These are phyloP conservation scores for Setipinna tenuifilis DNA, from an alignment of 2,797 vertebrate genomes.

Conservation along the genomic window DNA sequence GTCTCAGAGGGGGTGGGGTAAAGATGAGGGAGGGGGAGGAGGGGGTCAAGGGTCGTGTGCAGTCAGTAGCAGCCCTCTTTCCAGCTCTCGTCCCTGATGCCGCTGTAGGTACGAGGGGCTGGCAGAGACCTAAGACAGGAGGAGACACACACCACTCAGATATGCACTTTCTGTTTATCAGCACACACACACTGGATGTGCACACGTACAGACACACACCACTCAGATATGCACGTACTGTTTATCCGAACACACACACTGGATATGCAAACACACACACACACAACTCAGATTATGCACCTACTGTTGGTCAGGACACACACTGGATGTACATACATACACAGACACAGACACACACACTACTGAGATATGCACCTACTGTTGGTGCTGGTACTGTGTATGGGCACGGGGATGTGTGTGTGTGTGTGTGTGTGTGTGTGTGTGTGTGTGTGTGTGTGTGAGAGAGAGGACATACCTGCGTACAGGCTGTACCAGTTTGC, in stretches of 20 bases:
- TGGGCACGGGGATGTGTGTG: not conserved
- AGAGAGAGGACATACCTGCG: constrained; percentile 80
- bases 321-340: too few relatives aligned
- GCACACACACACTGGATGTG: not conserved
- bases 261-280: not conserved
- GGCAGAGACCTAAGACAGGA: constrained; percentile 84
- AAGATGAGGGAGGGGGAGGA: not conserved
- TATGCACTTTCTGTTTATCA: not conserved
- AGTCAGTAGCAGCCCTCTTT: constrained; percentile 96
- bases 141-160: constrained; percentile 34
- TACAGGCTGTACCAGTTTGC: constrained; percentile 96
- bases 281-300: too few relatives aligned
- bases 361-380: not conserved
- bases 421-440: constrained; percentile 21
- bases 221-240: too few relatives aligned
- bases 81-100: constrained; percentile 92
- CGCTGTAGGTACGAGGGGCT: constrained; percentile 85
- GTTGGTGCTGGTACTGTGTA: not conserved
- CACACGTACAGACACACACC: not conserved
- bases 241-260: not conserved
- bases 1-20: constrained; percentile 59
- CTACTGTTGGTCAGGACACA: too few relatives aligned
- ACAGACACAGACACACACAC: too few relatives aligned
- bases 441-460: not conserved
- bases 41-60: constrained; percentile 72